Base-by-base conservation (phyloP, 2,888 invertebrate genomes). In the Scaeva pyrastri region DNA sequence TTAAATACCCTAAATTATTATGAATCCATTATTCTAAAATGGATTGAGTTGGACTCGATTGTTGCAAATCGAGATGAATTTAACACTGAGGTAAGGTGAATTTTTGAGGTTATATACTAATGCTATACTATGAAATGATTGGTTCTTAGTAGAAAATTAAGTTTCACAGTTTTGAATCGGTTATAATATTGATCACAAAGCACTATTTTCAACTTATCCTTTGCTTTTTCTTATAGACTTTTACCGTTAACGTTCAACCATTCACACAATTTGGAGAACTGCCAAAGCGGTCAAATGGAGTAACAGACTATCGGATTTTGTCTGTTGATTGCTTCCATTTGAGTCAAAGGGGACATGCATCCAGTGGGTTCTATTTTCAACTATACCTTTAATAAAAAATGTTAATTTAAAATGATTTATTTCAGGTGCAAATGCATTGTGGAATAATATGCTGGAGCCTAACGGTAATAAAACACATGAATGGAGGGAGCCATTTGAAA, bases 301-400 rank as follows among this genome's bases (percentile, higher is more conserved):
- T 87, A 0, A 90, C 92, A 0, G 95, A 95, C 90, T 91, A 92
- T 48, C 91, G 93, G 0, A 94, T 93, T 89, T 90, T 95, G 62
- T 94, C 95, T 0, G 90, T 91, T 45, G 95, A 95, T 89, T 95
- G 95, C 89, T 95, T 95, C 88, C 95, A 95, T 89, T 91, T 94
- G 7, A 95, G 94, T 88, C 95, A 95, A 89, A 94, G 93, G 88
- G 93, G 93, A 16, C 93, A 95, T 84, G 94, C 95, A 2, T 89
- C 91, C 91, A 92, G 95, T 94, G 60, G 43, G 87, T 80, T 48
- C 55, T 21, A 11, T 16, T 19, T 68, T 19, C 10, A 12, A 12
- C 14, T 14, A 39, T 41, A 23, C 14, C 10, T 16, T 26, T 2
- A 11, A 12, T 23, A 16, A 19, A 23, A 0, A 14, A n/a, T n/a